Conservation (phyloP, 2,888 invertebrate species). For the Altica lythri region DNA sequence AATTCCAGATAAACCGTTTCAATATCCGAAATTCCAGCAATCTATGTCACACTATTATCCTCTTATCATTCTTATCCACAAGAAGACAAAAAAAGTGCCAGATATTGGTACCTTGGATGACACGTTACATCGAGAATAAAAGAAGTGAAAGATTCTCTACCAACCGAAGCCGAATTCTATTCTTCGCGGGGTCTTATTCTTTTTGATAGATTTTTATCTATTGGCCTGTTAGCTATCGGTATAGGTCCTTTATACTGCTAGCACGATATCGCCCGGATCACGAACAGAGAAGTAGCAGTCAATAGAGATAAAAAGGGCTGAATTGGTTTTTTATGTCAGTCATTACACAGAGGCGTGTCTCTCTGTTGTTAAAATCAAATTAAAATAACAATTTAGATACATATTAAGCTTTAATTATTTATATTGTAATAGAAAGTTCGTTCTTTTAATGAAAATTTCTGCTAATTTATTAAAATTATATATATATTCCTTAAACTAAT, state of each 20-base stretch:
- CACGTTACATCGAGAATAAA: constrained; percentile 7
- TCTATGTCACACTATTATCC: constrained; percentile 11
- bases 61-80: constrained; percentile 8
- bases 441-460: too few relatives aligned
- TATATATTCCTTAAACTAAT: too few relatives aligned
- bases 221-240: constrained; percentile 28
- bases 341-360: constrained; percentile 23
- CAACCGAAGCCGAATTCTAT: constrained; percentile 14
- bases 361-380: too few relatives aligned
- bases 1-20: constrained; percentile 5
- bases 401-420: too few relatives aligned
- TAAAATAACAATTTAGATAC: too few relatives aligned
- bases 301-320: constrained; percentile 24
- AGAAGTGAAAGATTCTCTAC: constrained; percentile 5
- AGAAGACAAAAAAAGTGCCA: constrained; percentile 16
- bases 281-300: constrained; percentile 22
- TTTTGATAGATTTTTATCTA: constrained; percentile 25
- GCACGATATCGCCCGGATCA: constrained; percentile 24
- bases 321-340: constrained; percentile 25
- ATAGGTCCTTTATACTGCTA: constrained; percentile 27
- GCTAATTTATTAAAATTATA: too few relatives aligned
- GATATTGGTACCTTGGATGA: constrained; percentile 13
- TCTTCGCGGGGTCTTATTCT: constrained; percentile 17
- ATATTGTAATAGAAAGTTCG: too few relatives aligned
- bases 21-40: constrained; percentile 3